phyloP scores from a whole-genome alignment of 2,113 vertebrate genomes.

The Amphilophus citrinellus region DNA sequence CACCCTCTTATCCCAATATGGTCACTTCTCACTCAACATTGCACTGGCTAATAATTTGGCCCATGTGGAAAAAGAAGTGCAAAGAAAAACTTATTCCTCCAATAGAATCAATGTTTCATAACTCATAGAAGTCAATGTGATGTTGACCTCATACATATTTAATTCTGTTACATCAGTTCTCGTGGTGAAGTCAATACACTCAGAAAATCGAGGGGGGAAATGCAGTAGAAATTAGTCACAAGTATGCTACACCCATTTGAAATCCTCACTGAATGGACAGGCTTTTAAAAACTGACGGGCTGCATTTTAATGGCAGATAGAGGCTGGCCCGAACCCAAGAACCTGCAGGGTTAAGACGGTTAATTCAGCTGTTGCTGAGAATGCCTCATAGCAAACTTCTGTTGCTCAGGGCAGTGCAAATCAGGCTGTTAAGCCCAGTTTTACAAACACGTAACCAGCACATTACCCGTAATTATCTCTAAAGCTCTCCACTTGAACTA shows the following conservation, averaged over 20 bases:
- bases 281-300: background rate
- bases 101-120: background rate
- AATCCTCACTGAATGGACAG: background rate
- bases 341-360: constrained; percentile 4
- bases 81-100: background rate
- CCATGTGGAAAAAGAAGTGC: background rate
- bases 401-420: background rate
- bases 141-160: background rate
- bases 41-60: background rate
- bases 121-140: background rate
- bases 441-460: background rate
- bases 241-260: background rate
- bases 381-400: constrained; percentile 10
- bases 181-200: background rate
- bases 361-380: constrained; percentile 4
- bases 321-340: background rate
- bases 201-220: background rate
- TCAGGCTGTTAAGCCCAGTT: background rate
- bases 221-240: background rate
- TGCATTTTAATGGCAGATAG: background rate
- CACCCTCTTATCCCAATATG: background rate
- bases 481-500: constrained; percentile 2
- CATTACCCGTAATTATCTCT: background rate
- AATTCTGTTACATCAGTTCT: background rate
- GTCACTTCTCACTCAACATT: background rate